These are phyloP conservation scores for Drosophila recens DNA, from an alignment of 2,888 invertebrate genomes.

Conservation along the genomic window DNA sequence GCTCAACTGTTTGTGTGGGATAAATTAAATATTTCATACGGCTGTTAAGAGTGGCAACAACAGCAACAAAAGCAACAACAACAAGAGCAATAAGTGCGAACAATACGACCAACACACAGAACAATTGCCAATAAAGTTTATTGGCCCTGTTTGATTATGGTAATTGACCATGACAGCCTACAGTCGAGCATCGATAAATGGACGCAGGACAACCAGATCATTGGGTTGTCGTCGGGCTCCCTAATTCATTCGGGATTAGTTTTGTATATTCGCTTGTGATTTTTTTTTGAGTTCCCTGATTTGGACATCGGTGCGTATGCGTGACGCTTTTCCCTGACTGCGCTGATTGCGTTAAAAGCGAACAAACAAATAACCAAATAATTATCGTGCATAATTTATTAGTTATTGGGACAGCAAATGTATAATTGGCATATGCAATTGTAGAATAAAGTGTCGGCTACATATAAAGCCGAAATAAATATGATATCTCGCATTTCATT, in stretches of 20 bases:
- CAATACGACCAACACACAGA: conserved; percentile 42
- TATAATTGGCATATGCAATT: neutral
- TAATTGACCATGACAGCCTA: conserved; percentile 54
- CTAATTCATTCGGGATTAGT: conserved; percentile 25
- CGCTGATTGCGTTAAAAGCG: neutral
- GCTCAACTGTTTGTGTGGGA: conserved; percentile 53
- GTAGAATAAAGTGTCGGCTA: neutral
- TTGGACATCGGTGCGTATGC: conserved; percentile 25
- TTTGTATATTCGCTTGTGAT: conserved; percentile 24
- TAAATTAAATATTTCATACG: conserved; percentile 66
- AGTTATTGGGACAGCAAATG: neutral
- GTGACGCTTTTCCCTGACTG: conserved; percentile 3
- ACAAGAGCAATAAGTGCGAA: conserved; percentile 24
- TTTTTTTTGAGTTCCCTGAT: conserved; percentile 8
- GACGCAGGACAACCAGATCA: conserved; percentile 6
- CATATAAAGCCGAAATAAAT: too few species aligned
- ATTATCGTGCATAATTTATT: neutral
- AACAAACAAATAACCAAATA: neutral
- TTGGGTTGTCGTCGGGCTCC: conserved; percentile 2
- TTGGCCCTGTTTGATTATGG: conserved; percentile 54
- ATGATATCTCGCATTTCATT: neutral
- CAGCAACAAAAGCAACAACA: conserved; percentile 26
- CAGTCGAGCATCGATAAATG: conserved; percentile 13
- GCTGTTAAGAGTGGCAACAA: conserved; percentile 41
- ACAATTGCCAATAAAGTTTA: conserved; percentile 60